Evolutionary conservation across 2,797 vertebrate genomes (phyloP), one percentile per base, ranked within the genome.

Genomic region (Clarias pachynema): DNA sequence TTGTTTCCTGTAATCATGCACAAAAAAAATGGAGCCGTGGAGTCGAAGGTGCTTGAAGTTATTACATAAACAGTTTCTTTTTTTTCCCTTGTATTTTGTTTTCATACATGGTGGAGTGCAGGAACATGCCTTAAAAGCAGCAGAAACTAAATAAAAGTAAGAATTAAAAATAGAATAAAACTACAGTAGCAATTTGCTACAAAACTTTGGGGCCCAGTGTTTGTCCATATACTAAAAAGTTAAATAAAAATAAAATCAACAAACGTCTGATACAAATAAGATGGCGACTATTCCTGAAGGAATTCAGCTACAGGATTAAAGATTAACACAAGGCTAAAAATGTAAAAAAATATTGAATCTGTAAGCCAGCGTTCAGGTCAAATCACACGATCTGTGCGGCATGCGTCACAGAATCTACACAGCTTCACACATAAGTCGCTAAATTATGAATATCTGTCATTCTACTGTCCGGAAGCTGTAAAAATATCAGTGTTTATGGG

Each of bases 131-230:
- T 84, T 79, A 89, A 87, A 85, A 77, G 68, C 29, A 89, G 80
- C 82, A 74, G n/a, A 79, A 82, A 56, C 6, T 1, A 77, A 88
- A 60, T 79, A 65, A 56, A 85, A 73, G 22, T 16, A 26, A 26
- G 72, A 74, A 74, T 44, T 69, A 85, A 85, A 72, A 81, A 56
- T 29, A 77, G 53, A 86, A 86, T 69, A 78, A 86, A 81, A 83
- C 68, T 81, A 81, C 74, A 86, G 87, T 94, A 94, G 93, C 94
- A 94, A 94, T 95, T 94, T 94, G 93, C 94, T 94, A 94, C 93
- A 93, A 37, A 92, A 86, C 75, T 87, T 89, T 86, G 63, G 73
- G 88, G 90, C 92, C 85, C 85, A 89, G 82, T 88, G 89, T 77
- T 66, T 66, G 72, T 91, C 79, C 85, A 83, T 87, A 89, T 88